These are phyloP conservation scores for Antechinus stuartii DNA, from an alignment of 2,113 vertebrate genomes.

Conservation along the genomic window DNA sequence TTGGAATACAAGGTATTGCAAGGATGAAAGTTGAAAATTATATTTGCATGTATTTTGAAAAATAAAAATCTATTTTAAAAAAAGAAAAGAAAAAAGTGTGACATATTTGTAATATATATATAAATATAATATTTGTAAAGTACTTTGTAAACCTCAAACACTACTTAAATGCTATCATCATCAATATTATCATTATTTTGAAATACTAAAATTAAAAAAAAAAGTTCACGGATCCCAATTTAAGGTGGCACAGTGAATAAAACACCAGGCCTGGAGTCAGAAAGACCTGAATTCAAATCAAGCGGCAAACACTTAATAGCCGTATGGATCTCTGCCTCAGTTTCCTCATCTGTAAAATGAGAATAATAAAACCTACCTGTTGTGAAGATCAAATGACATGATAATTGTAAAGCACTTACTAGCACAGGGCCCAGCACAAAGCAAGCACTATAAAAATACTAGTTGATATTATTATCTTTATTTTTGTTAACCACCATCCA, in stretches of 20 bases:
- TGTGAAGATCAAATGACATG: neutral
- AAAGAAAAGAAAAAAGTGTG: no score
- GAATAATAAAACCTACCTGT: neutral
- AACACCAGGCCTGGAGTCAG: neutral
- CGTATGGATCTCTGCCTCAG: neutral
- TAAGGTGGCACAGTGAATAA: neutral
- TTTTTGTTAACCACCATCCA: neutral
- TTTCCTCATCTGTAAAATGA: neutral
- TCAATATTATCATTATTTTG: neutral
- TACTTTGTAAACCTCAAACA: no score
- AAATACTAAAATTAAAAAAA: neutral
- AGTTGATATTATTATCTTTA: neutral
- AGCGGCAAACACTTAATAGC: neutral
- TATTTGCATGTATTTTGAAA: no score
- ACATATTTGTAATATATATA: no score
- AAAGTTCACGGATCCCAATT: neutral
- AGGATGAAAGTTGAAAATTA: no score
- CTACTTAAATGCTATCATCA: neutral
- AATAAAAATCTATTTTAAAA: no score
- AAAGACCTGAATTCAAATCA: neutral
- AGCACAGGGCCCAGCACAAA: neutral
- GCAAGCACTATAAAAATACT: neutral
- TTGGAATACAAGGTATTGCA: no score
- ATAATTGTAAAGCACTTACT: neutral
- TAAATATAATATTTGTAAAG: no score